Conservation (phyloP, 2,113 vertebrate species). For the Ceyx margarethae region DNA sequence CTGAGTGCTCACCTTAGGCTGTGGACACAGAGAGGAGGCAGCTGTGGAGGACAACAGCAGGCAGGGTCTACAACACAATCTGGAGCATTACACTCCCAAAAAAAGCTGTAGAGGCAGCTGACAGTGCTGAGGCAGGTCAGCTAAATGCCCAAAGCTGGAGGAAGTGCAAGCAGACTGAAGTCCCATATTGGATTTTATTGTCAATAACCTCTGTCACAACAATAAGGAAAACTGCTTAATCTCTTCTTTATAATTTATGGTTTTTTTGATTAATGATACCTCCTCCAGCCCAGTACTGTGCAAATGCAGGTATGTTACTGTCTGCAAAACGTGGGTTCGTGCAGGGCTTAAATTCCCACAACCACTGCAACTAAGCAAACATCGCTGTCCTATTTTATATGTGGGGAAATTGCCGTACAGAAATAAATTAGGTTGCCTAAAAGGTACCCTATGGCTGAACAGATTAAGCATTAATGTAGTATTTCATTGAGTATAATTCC, state of each 20-base stretch:
- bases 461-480: slow-evolving; percentile 17
- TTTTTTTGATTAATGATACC: not conserved
- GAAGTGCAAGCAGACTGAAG: not conserved
- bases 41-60: not conserved
- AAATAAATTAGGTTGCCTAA: not conserved
- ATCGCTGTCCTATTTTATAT: not conserved
- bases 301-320: not conserved
- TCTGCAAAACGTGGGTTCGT: not conserved
- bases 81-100: not conserved
- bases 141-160: not conserved
- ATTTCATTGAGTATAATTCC: slow-evolving; percentile 22
- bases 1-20: not conserved
- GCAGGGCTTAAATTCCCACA: not conserved
- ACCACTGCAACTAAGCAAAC: not conserved
- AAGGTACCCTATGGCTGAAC: not conserved
- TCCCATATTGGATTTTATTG: not conserved
- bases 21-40: not conserved
- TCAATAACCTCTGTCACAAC: not conserved
- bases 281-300: not conserved
- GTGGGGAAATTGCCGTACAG: not conserved
- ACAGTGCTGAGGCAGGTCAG: not conserved
- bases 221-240: not conserved
- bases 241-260: not conserved
- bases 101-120: not conserved
- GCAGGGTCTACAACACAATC: not conserved